phyloP scores from a whole-genome alignment of 2,113 vertebrate genomes.

The Uropsilus gracilis region DNA sequence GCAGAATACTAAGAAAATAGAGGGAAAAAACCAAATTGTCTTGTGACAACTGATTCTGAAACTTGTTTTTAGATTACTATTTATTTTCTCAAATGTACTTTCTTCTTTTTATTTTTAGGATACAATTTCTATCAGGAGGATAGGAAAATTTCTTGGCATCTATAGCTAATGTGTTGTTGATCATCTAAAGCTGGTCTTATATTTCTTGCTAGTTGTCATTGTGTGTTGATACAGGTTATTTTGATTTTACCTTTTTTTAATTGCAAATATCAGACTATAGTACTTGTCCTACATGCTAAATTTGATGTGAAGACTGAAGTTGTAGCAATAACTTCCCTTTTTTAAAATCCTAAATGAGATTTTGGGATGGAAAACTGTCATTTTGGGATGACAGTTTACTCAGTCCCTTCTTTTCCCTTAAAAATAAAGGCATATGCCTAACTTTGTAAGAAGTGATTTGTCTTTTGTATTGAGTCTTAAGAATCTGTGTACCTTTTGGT shows the following conservation, averaged over 20 bases:
- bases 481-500: not conserved
- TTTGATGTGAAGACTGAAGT: not conserved
- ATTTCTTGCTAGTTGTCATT: not conserved
- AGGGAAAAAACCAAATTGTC: not conserved
- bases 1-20: not conserved
- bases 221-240: not conserved
- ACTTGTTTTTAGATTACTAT: not conserved
- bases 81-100: not conserved
- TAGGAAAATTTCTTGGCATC: not conserved
- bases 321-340: conserved; percentile 11
- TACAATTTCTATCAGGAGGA: not conserved
- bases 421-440: not conserved
- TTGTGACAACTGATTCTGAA: not conserved
- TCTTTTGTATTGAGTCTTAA: not conserved
- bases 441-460: not conserved
- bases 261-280: not conserved
- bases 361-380: not conserved
- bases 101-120: not conserved
- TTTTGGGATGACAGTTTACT: not conserved
- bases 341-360: not conserved
- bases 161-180: not conserved
- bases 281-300: not conserved
- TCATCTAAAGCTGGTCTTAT: not conserved
- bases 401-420: not conserved
- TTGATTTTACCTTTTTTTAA: conserved; percentile 38